phyloP scores from a whole-genome alignment of 2,797 vertebrate species.

The Manis crassicaudata region DNA sequence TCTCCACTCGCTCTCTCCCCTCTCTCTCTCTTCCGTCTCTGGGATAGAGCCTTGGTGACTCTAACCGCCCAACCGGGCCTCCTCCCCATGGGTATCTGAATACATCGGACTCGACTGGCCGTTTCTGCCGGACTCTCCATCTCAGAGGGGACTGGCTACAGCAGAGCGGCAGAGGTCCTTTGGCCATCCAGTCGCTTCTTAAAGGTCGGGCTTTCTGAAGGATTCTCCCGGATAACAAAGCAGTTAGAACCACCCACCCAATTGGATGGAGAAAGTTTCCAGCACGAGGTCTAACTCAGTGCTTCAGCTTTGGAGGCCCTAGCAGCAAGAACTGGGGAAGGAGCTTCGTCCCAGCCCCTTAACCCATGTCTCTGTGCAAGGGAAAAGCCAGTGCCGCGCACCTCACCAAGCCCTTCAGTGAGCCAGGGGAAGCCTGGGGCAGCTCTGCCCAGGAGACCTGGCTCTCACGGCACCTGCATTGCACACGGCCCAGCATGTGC shows the following conservation, averaged over 20 bases:
- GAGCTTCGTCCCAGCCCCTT: background rate
- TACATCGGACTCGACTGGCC: background rate
- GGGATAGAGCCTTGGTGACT: background rate
- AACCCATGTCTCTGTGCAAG: fast-evolving
- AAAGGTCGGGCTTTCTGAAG: background rate
- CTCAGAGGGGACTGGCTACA: fast-evolving
- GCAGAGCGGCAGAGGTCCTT: too few species aligned
- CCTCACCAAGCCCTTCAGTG: background rate
- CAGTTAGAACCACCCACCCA: background rate
- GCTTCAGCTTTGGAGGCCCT: background rate
- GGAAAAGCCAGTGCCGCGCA: fast-evolving
- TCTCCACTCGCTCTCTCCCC: fast-evolving
- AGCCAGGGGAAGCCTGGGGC: background rate
- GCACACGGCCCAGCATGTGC: too few species aligned
- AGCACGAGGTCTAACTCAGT: fast-evolving
- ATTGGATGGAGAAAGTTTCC: background rate
- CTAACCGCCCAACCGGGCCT: background rate
- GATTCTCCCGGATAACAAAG: background rate
- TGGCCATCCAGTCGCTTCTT: background rate
- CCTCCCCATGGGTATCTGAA: background rate
- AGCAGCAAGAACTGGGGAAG: fast-evolving
- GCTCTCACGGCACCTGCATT: too few species aligned
- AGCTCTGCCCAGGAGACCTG: background rate
- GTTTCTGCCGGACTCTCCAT: background rate
- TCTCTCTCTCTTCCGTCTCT: fast-evolving